Base-by-base conservation (phyloP, 2,888 invertebrate genomes). In the Automeris io region DNA sequence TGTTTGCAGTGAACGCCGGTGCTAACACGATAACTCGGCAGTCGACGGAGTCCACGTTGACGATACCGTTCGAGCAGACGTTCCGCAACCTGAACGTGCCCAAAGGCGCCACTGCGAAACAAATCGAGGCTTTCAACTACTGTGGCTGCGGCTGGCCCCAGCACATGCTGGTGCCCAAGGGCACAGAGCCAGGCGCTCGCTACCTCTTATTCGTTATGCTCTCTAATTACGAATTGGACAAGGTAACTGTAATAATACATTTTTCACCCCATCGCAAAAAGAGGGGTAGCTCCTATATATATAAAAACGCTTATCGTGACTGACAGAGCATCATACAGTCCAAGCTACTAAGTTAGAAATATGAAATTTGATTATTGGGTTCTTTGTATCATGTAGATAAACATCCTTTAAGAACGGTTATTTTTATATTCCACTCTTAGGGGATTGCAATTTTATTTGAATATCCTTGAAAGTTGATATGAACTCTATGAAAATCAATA, bases 131-230 rank as follows among this genome's bases (percentile, higher is more conserved):
- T 18, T 88, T 88, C 70, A 88, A 89, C 70, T 89, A 75, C 79
- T 91, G 91, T 71, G 90, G 90, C 35, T 91, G 91, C 54, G 89
- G 89, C 19, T 89, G 89, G 89, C 89, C 89, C 0, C 88, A 89
- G 42, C 89, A 90, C 61, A 82, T 89, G 80, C 75, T 89, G 24
- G 72, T 89, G 11, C 89, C 89, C 0, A 85, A 78, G 45, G 89
- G 89, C 0, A 81, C 79, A 0, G 78, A 71, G 39, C 62, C 59
- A 1, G 87, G 87, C 24, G 61, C 66, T 9, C 22, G 53, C 1
- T 86, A 79, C 36, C 77, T 80, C 41, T 64, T 87, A 8, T 87
- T 86, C 51, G 73, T 83, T 6, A 87, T 87, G 87, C 63, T 82
- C 8, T 87, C 87, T 31, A 85, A 87, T 64, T 86, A 82, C 42